Base-by-base conservation (phyloP, 2,888 invertebrate species). In the Sthenelais limicola region DNA sequence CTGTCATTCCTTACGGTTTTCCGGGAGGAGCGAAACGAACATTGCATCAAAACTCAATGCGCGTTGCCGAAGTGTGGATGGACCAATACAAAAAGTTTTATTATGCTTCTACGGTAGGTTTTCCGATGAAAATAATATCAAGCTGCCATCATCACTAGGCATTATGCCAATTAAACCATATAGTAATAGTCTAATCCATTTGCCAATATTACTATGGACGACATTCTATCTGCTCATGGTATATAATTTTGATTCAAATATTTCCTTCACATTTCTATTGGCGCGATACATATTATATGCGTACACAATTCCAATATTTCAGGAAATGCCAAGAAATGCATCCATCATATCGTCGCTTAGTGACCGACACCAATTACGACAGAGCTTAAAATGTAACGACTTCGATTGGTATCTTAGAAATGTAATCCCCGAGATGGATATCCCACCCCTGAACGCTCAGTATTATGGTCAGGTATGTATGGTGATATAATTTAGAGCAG, bases 21-120 rank as follows among this genome's bases (percentile, higher is more conserved):
- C 74, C 74, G 15, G 49, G 30, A 12, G 71, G 71, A 0, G 54
- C 72, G 28, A 43, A 56, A 24, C 12, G 32, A 24, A 68, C 58
- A 18, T 32, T 74, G 24, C 67, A 51, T 32, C 33, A 68, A 21
- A 98, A 98, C 88, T 97, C 97, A 0, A 96, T 96, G 48, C 91
- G 98, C 48, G 91, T 97, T 89, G 97, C 95, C 0, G 92, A 95
- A 69, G 96, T 96, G 7, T 98, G 97, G 97, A 97, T 98, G 97
- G 98, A 98, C 86, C 94, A 95, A 62, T 98, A 96, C 85, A 94
- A 95, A 62, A 91, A 96, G 76, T 90, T 97, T 72, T 97, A 96
- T 89, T 97, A 95, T 48, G 74, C 74, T 15, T 18, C 43, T 9
- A 58, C 58, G 70, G 69, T 68, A 51, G 32, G 56, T 26, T 9